Base-by-base conservation (phyloP, 2,888 invertebrate species). In the Philopedon plagiatum region DNA sequence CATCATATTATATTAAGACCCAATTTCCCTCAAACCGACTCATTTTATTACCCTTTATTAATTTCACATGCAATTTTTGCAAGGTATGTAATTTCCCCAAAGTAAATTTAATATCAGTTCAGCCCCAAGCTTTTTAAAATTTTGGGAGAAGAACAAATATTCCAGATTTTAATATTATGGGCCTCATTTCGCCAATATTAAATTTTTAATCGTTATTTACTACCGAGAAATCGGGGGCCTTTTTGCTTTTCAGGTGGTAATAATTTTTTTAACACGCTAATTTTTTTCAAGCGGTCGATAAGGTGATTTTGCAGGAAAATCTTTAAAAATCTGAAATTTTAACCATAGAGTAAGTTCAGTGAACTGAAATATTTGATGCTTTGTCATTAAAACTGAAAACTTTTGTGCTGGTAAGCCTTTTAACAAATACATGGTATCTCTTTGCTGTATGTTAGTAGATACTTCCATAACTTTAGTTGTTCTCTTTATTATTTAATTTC, bases 101-200 rank as follows among this genome's bases (percentile, higher is more conserved):
- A 54, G 29, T 54, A 54, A 54, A 54, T 54, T 54, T 29, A 54
- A 54, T 54, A 54, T 54, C 51, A 54, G 51, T 54, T 54, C 15
- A 29, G 15, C 51, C 51, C 29, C 26, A 51, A 54, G 29, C 51
- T 54, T 54, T 29, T 29, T 29, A 29, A 29, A 29, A 54, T 54
- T 54, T 29, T 54, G 9, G 29, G 29, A 29, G 51, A 54, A 29
- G 29, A 54, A 29, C 29, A 29, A 54, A 18, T 54, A 54, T 54
- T 29, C 51, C 29, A 15, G 13, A 54, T 54, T 54, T 54, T 18
- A 54, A 54, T 29, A 54, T 29, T 5, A 54, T 13, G 51, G 2
- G 5, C 18, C 7, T 7, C 29, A 54, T 54, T 46, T 29, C 29
- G 51, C 29, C 9, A 54, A 29, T 29, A 54, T 54, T 54, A 54